Base-by-base conservation (phyloP, 30 jellyfish, hydroid and myxozoan genomes). In the Hydra vulgaris region DNA sequence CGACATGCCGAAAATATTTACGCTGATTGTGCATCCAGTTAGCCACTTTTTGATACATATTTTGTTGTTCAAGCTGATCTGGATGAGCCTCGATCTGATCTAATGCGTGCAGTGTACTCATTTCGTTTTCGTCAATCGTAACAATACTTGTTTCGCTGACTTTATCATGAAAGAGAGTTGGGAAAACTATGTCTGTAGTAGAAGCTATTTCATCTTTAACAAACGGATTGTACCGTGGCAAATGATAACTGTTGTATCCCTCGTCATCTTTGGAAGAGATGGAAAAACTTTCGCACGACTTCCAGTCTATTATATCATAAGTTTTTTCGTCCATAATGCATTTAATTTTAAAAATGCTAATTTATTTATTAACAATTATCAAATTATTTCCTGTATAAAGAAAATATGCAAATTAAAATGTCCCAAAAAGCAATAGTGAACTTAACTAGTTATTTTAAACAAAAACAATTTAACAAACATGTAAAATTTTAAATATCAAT, bases 11-110 rank as follows among this genome's bases (percentile, higher is more conserved):
- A 20, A 94, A 84, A 70, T 83, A 94, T 20, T 78, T 81, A n/a
- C 94, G 95, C 71, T 94, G 99, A 19, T 96, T 76, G 25, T 81
- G 85, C 12, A 94, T 95, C 99, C 99, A 94, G 56, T 77, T 83
- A 1, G 99, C 95, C 5, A 94, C 99, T 53, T 90, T 90, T 55
- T 83, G 90, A 69, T 92, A 85, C 23, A 85, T 95, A 77, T 75
- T 83, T 71, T 80, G 85, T 8, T 77, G 84, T 0, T 68, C 87
- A 18, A 76, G 23, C 21, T 25, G 66, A 22, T 79, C 87, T 15
- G 70, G 55, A 7, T 27, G 26, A 22, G 27, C 78, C n/a, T 54
- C 79, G 19, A 21, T 21, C 74, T 76, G 23, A 27, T 66, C 74
- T 75, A 66, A 85, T 23, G 54, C 21, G 70, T 81, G 83, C 74